These are phyloP conservation scores for Cathartes aura DNA, from an alignment of 2,113 vertebrate species.

Conservation along the genomic window DNA sequence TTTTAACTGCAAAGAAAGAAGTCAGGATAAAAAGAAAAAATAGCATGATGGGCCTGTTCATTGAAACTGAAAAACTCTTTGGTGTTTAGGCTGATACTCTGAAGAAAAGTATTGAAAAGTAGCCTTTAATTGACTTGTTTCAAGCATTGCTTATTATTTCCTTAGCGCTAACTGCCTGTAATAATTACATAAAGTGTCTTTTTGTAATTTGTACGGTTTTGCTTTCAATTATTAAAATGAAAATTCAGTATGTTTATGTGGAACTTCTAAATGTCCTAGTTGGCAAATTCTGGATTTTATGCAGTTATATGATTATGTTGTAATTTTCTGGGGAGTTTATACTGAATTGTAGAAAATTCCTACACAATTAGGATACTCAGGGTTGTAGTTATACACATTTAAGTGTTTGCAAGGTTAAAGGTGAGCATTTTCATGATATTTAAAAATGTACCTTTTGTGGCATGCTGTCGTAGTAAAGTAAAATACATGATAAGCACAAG, in stretches of 20 bases:
- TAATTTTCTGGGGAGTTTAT: neutral
- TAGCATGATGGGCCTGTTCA: neutral
- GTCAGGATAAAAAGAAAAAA: neutral
- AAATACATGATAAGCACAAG: neutral
- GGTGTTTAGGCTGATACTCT: neutral
- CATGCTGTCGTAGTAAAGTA: neutral
- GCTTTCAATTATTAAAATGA: neutral
- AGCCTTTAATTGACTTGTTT: conserved; percentile 48
- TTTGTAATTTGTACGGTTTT: neutral
- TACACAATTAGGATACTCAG: neutral
- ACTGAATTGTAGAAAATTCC: neutral
- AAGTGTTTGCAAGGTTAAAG: neutral
- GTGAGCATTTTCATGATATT: neutral
- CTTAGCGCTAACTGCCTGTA: neutral
- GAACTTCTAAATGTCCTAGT: neutral
- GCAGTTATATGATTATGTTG: neutral
- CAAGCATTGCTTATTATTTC: conserved; percentile 33
- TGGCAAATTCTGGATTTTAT: neutral
- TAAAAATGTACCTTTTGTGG: neutral
- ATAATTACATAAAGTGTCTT: neutral
- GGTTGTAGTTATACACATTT: neutral
- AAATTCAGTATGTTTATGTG: neutral
- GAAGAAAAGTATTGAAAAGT: conserved; percentile 31
- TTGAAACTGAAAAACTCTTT: neutral
- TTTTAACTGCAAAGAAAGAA: neutral